Evolutionary conservation across 2,888 invertebrate genomes (phyloP).

Genomic region (Margaritifera margaritifera): DNA sequence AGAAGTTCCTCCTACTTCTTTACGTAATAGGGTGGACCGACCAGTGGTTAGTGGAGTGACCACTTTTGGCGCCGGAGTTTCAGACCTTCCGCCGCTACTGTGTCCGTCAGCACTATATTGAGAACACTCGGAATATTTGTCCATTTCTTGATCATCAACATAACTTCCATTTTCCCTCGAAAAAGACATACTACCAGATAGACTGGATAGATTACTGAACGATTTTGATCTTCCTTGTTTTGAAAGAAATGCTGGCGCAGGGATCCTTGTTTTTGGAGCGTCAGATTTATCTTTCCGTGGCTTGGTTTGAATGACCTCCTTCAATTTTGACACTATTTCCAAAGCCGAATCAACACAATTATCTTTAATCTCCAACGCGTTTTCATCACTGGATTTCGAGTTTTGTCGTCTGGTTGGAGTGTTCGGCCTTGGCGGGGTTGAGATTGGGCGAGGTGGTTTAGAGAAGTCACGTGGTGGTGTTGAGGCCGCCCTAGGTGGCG

Average conservation of each 20-base stretch:
- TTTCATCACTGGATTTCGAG: constrained; percentile 27
- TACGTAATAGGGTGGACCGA: constrained; percentile 54
- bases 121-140: constrained; percentile 33
- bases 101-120: constrained; percentile 12
- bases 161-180: constrained; percentile 15
- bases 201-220: constrained; percentile 39
- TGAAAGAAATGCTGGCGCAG: constrained; percentile 51
- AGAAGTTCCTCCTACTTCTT: constrained; percentile 16
- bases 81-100: constrained; percentile 31
- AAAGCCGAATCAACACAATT: constrained; percentile 11
- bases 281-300: constrained; percentile 53
- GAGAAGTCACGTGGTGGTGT: constrained; percentile 8
- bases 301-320: constrained; percentile 58
- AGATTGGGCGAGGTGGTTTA: constrained; percentile 21
- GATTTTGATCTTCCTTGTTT: constrained; percentile 48
- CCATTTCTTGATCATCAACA: constrained; percentile 18
- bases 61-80: constrained; percentile 57
- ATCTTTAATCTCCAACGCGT: constrained; percentile 14
- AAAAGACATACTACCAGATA: constrained; percentile 13
- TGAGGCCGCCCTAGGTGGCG: constrained; percentile 12
- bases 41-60: constrained; percentile 64
- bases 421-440: constrained; percentile 37
- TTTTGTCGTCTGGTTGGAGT: constrained; percentile 28
- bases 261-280: constrained; percentile 49
- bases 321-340: constrained; percentile 51